Percentiles rank a stretch among this genome's conserved stretches.
phyloP scores from a whole-genome alignment of 2,113 vertebrate genomes.

The Stigmatopora argus region DNA sequence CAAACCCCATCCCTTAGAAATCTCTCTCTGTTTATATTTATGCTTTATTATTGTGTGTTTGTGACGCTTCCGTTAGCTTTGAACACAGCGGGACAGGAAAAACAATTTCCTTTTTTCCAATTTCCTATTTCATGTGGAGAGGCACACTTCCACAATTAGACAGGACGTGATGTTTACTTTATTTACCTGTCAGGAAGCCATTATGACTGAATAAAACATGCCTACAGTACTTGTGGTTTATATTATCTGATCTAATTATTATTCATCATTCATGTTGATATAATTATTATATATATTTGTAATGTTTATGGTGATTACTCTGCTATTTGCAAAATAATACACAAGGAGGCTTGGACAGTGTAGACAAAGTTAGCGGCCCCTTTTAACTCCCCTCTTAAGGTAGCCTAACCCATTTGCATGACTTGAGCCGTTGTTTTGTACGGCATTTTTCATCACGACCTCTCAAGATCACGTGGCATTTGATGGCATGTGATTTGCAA shows the following conservation, averaged over 20 bases:
- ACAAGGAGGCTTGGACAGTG: not conserved
- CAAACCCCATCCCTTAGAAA: constrained; percentile 35
- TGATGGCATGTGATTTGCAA: constrained; percentile 1
- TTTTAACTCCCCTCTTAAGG: not conserved
- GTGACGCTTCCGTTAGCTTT: constrained; percentile 29
- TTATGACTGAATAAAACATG: constrained; percentile 18
- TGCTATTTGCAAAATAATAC: constrained; percentile 20
- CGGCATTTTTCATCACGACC: not conserved
- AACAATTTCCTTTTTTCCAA: constrained; percentile 24
- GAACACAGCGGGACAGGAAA: constrained; percentile 44
- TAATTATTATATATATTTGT: not conserved
- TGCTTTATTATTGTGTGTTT: constrained; percentile 27
- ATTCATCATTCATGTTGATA: not conserved
- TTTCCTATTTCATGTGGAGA: constrained; percentile 30
- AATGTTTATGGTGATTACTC: constrained; percentile 3
- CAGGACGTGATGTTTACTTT: constrained; percentile 37
- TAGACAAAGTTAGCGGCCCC: constrained; percentile 6
- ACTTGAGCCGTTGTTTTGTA: not conserved
- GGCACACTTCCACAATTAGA: constrained; percentile 26
- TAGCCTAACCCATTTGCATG: constrained; percentile 3
- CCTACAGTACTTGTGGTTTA: not conserved
- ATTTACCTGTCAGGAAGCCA: constrained; percentile 14
- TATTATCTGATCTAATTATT: not conserved
- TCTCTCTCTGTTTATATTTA: constrained; percentile 15
- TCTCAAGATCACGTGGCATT: not conserved